Base-by-base conservation (phyloP, 2,888 invertebrate species). In the Ceriagrion tenellum region DNA sequence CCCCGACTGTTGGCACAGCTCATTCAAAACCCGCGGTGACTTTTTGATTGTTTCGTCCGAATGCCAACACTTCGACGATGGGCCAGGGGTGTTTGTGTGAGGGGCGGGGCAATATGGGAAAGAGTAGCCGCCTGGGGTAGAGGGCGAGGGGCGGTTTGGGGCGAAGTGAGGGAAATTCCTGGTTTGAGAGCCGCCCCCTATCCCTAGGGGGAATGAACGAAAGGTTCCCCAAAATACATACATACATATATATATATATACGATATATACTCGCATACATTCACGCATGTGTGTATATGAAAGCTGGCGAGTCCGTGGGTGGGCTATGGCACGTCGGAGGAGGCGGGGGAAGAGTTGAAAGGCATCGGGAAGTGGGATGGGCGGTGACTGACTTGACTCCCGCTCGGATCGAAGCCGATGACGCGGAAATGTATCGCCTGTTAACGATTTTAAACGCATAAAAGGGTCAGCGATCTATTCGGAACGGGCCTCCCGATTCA, bases 21-120 rank as follows among this genome's bases (percentile, higher is more conserved):
- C 93, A 93, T 93, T 93, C 93, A 47, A 47, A 47, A 35, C 93
- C 2, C 93, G 69, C 69, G 69, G 93, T 47, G 93, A 93, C 63
- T 93, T 93, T 93, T 69, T 59, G 93, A 63, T 63, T 63, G 63
- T 93, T 93, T 69, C 74, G 69, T 63, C 81, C 69, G 93, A 93
- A 63, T 93, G 93, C 93, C 93, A 69, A 93, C 93, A 93, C 93
- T 93, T 63, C 35, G 63, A 8, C 40, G n/a, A 4, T 18, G 69
- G 63, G 63, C 63, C 23, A 40, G 35, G 63, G 35, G 91, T 63
- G 56, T 56, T 93, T 69, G 47, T 47, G 47, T 63, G 81, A 59
- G 59, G 3, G 59, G 13, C 1, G 59, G 59, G 59, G 59, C 1
- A 16, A 26, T 23, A 26, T 26, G 69, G 69, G 69, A 26, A 20